Percentiles rank a stretch among this genome's conserved stretches.
These are phyloP conservation scores for Stichopus chloronotus DNA, from an alignment of 35 echinoderm and acorn worm genomes.

Conservation along the genomic window DNA sequence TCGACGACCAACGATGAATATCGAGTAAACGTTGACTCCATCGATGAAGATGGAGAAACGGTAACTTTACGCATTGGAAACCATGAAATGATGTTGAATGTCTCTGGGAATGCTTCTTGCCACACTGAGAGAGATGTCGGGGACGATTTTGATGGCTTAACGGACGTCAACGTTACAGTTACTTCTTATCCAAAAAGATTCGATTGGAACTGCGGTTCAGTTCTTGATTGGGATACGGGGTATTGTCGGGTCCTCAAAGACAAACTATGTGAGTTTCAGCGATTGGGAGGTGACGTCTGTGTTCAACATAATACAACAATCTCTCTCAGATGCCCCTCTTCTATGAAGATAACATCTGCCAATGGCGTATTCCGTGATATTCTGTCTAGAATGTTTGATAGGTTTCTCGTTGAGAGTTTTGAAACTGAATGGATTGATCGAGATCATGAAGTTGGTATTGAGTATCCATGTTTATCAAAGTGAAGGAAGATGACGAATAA, in stretches of 20 bases:
- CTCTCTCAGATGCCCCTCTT: background rate
- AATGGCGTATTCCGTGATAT: background rate
- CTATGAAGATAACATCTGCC: background rate
- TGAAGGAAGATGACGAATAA: background rate
- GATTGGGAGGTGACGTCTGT: background rate
- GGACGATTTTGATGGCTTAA: background rate
- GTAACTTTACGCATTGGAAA: background rate
- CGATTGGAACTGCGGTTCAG: background rate
- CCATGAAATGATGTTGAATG: background rate
- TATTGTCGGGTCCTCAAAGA: background rate
- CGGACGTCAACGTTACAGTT: background rate
- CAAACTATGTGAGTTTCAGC: background rate
- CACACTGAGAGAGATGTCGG: background rate
- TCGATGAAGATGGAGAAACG: background rate
- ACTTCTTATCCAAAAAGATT: background rate
- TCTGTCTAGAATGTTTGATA: background rate
- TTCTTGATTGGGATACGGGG: background rate
- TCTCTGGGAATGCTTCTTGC: background rate
- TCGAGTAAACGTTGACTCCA: background rate
- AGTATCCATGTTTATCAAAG: background rate
- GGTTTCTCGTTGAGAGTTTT: background rate
- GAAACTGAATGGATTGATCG: slow-evolving; percentile 9
- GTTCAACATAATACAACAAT: background rate
- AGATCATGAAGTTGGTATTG: background rate
- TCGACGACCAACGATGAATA: background rate